Evolutionary conservation across 2,113 vertebrate species (phyloP).

Genomic region (Eupsittula cactorum): DNA sequence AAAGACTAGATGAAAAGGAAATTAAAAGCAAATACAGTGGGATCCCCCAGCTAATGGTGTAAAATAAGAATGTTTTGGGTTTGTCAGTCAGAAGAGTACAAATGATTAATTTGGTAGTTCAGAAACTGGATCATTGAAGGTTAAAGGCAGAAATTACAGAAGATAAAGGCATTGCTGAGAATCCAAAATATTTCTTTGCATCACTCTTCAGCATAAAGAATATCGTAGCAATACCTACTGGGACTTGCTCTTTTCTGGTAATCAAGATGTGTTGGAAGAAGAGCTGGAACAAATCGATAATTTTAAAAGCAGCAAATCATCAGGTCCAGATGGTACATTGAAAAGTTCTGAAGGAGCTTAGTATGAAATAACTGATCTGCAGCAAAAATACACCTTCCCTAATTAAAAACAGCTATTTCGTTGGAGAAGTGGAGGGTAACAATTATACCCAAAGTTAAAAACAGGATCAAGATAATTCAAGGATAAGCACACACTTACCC

Average conservation of each 20-base stretch:
- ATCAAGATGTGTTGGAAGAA: conserved; percentile 64
- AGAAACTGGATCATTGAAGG: neutral
- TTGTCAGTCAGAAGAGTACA: neutral
- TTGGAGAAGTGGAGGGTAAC: neutral
- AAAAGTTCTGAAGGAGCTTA: conserved; percentile 33
- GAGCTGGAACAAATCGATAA: conserved; percentile 66
- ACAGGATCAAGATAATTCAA: neutral
- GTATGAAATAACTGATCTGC: conserved; percentile 28
- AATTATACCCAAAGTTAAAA: neutral
- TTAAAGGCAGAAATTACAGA: conserved; percentile 34
- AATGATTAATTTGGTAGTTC: neutral
- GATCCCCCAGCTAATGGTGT: neutral
- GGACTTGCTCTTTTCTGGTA: conserved; percentile 62
- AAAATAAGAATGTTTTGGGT: neutral
- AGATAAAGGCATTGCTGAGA: conserved; percentile 29
- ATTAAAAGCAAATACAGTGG: neutral
- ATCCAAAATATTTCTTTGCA: conserved; percentile 37
- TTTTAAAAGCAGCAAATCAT: conserved; percentile 57
- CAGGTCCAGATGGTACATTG: conserved; percentile 52
- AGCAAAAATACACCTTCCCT: conserved; percentile 26
- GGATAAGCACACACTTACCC: neutral
- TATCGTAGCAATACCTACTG: conserved; percentile 39
- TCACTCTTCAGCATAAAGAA: neutral
- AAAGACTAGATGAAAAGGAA: neutral
- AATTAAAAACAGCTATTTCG: conserved; percentile 3